These are phyloP conservation scores for Xanthia togata DNA, from an alignment of 2,888 invertebrate species.

Conservation along the genomic window DNA sequence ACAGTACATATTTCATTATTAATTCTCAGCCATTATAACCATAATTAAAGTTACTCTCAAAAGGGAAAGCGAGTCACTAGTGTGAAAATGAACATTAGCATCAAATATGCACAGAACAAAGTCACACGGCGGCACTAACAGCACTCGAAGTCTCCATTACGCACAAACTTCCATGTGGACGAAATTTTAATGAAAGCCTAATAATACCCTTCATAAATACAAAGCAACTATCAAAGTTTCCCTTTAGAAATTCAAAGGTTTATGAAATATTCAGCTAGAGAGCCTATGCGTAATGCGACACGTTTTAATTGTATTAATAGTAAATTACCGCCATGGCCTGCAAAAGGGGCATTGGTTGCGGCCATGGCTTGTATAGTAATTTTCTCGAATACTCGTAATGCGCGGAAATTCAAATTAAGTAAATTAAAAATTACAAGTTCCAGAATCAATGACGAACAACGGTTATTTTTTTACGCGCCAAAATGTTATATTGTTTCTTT, in stretches of 20 bases:
- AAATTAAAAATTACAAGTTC: no score
- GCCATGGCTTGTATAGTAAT: no score
- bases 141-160: conserved; percentile 53
- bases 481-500: no score
- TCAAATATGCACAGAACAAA: conserved; percentile 65
- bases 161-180: conserved; percentile 50
- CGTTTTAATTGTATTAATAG: not conserved
- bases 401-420: no score
- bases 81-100: conserved; percentile 53
- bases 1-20: not conserved
- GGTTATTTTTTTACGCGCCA: no score
- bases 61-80: conserved; percentile 42
- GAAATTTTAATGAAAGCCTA: conserved; percentile 67
- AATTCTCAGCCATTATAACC: conserved; percentile 31
- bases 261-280: conserved; percentile 64
- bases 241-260: conserved; percentile 59
- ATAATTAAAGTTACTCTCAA: conserved; percentile 46
- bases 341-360: no score
- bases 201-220: conserved; percentile 71
- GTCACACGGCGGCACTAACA: conserved; percentile 51
- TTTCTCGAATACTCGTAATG: no score
- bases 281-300: conserved; percentile 29
- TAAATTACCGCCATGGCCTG: no score
- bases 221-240: conserved; percentile 72
- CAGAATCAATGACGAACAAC: no score